Evolutionary conservation across 2,113 vertebrate genomes (phyloP).

Genomic region (Syngnathus scovelli): DNA sequence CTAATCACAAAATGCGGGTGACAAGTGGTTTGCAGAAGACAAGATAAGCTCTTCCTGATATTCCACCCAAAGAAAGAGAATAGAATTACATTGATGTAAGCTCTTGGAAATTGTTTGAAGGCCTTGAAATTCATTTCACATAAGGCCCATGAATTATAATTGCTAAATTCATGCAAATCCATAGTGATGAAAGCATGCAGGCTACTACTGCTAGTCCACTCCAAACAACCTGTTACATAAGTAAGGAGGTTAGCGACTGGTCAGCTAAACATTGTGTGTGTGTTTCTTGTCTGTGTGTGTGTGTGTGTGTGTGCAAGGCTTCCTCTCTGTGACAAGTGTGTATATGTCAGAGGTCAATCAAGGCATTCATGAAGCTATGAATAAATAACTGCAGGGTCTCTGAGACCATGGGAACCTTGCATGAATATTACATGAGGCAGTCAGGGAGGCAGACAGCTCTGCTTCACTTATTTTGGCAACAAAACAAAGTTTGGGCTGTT

Average conservation of each 20-base stretch:
- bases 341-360: conserved; percentile 37
- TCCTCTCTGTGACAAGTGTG: conserved; percentile 44
- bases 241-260: conserved; percentile 36
- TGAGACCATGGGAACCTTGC: conserved; percentile 27
- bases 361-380: conserved; percentile 38
- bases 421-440: conserved; percentile 51
- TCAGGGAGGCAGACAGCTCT: conserved; percentile 15
- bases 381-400: conserved; percentile 47
- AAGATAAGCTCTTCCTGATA: conserved; percentile 15
- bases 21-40: conserved; percentile 9
- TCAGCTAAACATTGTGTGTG: conserved; percentile 25
- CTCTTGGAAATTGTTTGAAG: neutral
- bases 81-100: conserved; percentile 10
- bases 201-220: conserved; percentile 1
- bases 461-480: conserved; percentile 9
- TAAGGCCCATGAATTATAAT: neutral
- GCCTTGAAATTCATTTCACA: neutral
- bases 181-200: neutral
- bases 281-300: neutral
- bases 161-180: neutral
- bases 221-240: conserved; percentile 27
- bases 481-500: conserved; percentile 4
- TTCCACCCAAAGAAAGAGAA: neutral
- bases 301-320: neutral
- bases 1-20: conserved; percentile 14